A percentile compares a stretch with the other conserved stretches of the same genome.
phyloP scores from a whole-genome alignment of 1,140 invertebrate genomes.

The Macrobrachium nipponense region DNA sequence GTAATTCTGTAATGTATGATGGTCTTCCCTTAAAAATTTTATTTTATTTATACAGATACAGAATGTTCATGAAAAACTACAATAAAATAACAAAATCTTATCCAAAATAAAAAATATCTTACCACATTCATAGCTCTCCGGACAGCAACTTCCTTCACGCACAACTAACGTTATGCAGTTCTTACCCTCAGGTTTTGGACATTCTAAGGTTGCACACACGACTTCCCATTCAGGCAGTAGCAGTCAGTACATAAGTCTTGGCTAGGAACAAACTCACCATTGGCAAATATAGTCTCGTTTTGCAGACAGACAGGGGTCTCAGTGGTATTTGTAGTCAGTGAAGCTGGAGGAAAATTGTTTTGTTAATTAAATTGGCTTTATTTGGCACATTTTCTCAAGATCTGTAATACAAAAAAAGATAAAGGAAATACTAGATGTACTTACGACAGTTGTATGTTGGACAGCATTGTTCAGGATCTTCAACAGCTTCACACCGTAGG shows the following conservation, averaged over 20 bases:
- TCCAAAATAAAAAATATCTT: slow-evolving; percentile 52
- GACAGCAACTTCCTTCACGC: slow-evolving; percentile 66
- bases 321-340: slow-evolving; percentile 3
- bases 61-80: not conserved
- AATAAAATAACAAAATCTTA: not conserved
- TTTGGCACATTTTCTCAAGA: not conserved
- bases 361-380: no score
- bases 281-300: slow-evolving; percentile 64
- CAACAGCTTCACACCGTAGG: slow-evolving; percentile 76
- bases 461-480: slow-evolving; percentile 78
- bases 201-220: slow-evolving; percentile 67
- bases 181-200: slow-evolving; percentile 63
- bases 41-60: not conserved
- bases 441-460: slow-evolving; percentile 82
- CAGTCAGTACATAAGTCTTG: slow-evolving; percentile 66
- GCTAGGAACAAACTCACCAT: slow-evolving; percentile 66
- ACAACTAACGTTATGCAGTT: slow-evolving; percentile 49
- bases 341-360: slow-evolving; percentile 8
- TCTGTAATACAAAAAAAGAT: not conserved
- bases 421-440: slow-evolving; percentile 37
- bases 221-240: slow-evolving; percentile 67
- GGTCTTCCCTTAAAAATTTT: no score
- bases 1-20: no score
- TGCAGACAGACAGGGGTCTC: not conserved
- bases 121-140: slow-evolving; percentile 68